Evolutionary conservation across 2,888 invertebrate genomes (phyloP).

Genomic region (Rutpela maculata): DNA sequence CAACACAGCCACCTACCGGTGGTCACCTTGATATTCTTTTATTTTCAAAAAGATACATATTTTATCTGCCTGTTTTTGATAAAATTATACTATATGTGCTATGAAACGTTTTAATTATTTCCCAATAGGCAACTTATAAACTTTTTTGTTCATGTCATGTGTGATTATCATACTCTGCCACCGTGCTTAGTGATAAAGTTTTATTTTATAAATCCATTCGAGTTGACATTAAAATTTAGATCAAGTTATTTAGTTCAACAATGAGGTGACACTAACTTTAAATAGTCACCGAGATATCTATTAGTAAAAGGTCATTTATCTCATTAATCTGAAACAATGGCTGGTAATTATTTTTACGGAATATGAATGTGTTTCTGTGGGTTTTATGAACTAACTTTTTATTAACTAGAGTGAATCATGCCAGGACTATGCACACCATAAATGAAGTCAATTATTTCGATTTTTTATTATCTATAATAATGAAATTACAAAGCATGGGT

Average conservation of each 20-base stretch:
- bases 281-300: conserved; percentile 8
- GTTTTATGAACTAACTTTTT: not conserved
- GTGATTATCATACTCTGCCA: no score
- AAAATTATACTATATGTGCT: no score
- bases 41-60: no score
- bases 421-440: not conserved
- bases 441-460: not conserved
- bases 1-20: no score
- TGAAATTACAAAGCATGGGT: not conserved
- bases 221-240: conserved; percentile 8
- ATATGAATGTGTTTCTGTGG: conserved; percentile 5
- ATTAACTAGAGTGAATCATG: conserved; percentile 1
- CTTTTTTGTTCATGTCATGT: no score
- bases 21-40: no score
- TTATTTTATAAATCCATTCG: not conserved
- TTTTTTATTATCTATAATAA: not conserved
- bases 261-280: conserved; percentile 14
- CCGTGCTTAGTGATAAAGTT: not conserved
- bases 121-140: no score
- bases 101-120: no score
- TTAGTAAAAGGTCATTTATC: conserved; percentile 24
- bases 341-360: not conserved
- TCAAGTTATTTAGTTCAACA: conserved; percentile 21
- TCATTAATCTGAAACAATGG: conserved; percentile 16
- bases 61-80: no score